Conservation (phyloP, 2,113 vertebrate species). For the Corythoichthys haematopterus region DNA sequence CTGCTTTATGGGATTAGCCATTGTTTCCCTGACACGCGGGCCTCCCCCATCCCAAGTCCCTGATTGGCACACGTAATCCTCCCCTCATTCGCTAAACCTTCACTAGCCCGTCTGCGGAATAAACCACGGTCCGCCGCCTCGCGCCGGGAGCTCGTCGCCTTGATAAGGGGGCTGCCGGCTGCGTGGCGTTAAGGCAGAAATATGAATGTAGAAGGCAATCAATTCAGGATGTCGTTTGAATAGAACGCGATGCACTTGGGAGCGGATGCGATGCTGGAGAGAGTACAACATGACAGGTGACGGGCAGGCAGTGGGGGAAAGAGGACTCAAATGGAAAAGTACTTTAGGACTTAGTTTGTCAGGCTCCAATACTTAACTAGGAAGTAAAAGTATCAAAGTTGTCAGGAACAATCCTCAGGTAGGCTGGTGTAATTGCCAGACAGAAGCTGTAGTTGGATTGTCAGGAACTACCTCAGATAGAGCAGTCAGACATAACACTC, state of each 20-base stretch:
- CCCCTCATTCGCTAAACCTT: constrained; percentile 68
- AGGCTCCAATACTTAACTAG: not conserved
- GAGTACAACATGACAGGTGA: constrained; percentile 31
- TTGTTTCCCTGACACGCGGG: constrained; percentile 71
- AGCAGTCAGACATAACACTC: not conserved
- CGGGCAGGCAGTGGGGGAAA: not conserved
- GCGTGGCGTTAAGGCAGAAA: constrained; percentile 57
- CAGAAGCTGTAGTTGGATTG: not conserved
- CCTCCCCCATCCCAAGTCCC: constrained; percentile 62
- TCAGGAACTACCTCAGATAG: not conserved
- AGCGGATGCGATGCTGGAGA: constrained; percentile 38
- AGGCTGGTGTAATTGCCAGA: not conserved
- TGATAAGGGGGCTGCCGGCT: constrained; percentile 60
- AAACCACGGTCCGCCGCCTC: constrained; percentile 61
- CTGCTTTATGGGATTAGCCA: constrained; percentile 69
- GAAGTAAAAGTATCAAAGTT: not conserved
- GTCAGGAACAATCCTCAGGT: not conserved
- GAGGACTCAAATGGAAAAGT: not conserved
- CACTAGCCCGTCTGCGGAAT: constrained; percentile 64
- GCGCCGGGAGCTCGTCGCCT: constrained; percentile 51
- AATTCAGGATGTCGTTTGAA: constrained; percentile 62
- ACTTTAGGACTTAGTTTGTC: not conserved
- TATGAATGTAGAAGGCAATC: constrained; percentile 63
- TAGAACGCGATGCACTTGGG: constrained; percentile 59
- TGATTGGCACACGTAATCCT: constrained; percentile 75